phyloP scores from a whole-genome alignment of 1,140 invertebrate genomes.

The Nixonia krombeini region DNA sequence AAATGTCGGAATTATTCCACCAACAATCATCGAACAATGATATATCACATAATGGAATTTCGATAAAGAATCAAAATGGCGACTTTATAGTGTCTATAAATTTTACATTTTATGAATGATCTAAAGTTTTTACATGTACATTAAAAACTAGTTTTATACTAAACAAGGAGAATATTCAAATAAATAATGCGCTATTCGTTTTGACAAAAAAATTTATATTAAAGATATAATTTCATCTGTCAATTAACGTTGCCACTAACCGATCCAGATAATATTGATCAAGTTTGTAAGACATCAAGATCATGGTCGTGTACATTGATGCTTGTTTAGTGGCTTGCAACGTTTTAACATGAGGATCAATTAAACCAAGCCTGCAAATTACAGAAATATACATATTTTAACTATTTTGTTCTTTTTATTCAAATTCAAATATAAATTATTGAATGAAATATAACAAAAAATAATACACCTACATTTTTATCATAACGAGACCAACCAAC shows the following conservation, averaged over 20 bases:
- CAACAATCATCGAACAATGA: no score
- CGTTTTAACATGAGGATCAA: conserved; percentile 56
- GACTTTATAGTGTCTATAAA: no score
- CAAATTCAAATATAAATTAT: conserved; percentile 7
- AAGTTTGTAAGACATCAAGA: conserved; percentile 68
- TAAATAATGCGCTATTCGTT: no score
- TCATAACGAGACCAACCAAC: conserved; percentile 66
- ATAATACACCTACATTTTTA: conserved; percentile 66
- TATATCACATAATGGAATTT: no score
- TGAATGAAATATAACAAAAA: no score
- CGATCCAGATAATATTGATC: conserved; percentile 66
- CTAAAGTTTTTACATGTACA: no score
- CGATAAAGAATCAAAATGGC: no score
- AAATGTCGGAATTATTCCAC: no score
- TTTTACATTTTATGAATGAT: no score
- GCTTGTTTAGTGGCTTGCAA: conserved; percentile 57
- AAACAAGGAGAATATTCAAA: no score
- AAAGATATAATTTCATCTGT: background rate
- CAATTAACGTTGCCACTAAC: conserved; percentile 48
- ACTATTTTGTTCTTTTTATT: background rate
- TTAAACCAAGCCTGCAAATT: conserved; percentile 62
- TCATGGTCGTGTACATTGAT: conserved; percentile 64
- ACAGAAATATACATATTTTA: conserved; percentile 6
- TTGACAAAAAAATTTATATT: no score
- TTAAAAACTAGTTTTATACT: no score